Conservation (phyloP, 2,888 invertebrate genomes). For the Drosophila ezoana region DNA sequence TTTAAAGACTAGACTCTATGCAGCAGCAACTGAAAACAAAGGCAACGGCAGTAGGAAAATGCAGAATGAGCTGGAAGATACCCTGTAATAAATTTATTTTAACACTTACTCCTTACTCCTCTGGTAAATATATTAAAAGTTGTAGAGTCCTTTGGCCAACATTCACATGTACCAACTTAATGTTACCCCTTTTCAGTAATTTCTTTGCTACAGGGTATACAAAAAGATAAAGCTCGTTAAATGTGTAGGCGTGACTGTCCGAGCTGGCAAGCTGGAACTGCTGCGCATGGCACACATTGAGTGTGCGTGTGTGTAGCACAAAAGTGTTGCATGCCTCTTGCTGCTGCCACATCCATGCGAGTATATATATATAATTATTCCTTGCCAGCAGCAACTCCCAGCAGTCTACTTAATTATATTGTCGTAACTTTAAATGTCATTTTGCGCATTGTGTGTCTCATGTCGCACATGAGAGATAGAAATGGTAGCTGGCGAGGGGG, state of each 20-base stretch:
- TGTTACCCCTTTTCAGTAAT: background rate
- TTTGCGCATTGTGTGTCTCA: conserved; percentile 66
- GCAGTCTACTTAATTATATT: conserved; percentile 80
- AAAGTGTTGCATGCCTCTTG: conserved; percentile 68
- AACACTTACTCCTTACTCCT: background rate
- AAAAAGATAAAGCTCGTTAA: conserved; percentile 71
- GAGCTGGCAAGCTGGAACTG: conserved; percentile 10
- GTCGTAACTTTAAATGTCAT: conserved; percentile 81
- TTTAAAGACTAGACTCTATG: conserved; percentile 45
- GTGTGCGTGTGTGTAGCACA: conserved; percentile 31
- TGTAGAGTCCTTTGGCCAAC: too few relatives aligned
- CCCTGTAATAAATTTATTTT: conserved; percentile 4
- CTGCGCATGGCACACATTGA: conserved; percentile 52
- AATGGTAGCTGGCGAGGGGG: background rate
- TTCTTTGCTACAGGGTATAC: conserved; percentile 23
- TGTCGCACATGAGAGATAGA: conserved; percentile 46
- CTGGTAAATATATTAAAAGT: too few relatives aligned
- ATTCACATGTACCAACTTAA: background rate
- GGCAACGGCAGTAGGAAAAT: background rate
- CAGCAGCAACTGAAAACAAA: background rate
- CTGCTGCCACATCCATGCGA: conserved; percentile 21
- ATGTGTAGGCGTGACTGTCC: conserved; percentile 66
- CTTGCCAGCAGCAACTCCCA: conserved; percentile 66
- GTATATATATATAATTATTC: conserved; percentile 69
- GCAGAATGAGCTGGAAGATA: conserved; percentile 4